Conservation (phyloP, 2,113 vertebrate species). For the Rhinoptilus africanus region DNA sequence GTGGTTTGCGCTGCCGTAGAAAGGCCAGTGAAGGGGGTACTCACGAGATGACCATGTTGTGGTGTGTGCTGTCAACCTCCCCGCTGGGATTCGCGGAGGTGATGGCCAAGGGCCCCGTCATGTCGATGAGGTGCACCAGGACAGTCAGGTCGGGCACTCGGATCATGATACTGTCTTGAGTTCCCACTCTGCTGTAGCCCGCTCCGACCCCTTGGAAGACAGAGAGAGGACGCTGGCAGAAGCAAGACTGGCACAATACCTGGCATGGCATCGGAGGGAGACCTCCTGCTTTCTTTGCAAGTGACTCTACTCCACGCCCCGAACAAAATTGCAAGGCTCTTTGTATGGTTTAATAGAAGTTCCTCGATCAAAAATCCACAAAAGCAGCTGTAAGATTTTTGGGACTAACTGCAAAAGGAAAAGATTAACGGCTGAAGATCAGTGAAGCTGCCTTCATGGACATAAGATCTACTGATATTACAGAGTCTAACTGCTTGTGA, state of each 20-base stretch:
- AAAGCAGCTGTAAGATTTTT: neutral
- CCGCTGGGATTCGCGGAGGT: slow-evolving; percentile 91
- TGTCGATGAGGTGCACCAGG: slow-evolving; percentile 81
- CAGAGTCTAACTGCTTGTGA: neutral
- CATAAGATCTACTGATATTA: neutral
- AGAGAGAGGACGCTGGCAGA: neutral
- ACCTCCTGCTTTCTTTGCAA: neutral
- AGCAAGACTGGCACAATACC: neutral
- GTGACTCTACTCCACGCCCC: neutral
- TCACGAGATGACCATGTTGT: slow-evolving; percentile 87
- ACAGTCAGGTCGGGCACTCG: slow-evolving; percentile 87
- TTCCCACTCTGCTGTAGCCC: slow-evolving; percentile 86
- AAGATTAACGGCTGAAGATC: neutral
- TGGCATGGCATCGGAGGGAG: neutral
- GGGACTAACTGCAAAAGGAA: neutral
- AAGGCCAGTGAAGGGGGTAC: neutral
- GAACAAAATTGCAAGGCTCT: fast-evolving
- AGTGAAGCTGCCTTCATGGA: neutral
- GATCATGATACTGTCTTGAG: slow-evolving; percentile 90
- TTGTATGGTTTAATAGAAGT: neutral
- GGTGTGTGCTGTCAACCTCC: slow-evolving; percentile 87
- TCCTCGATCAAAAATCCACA: neutral
- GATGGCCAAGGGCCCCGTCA: slow-evolving; percentile 86
- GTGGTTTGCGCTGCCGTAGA: neutral
- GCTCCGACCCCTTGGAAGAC: slow-evolving; percentile 78